Percentiles rank a stretch among this genome's conserved stretches.
These are phyloP conservation scores for Aptenodytes forsteri DNA, from an alignment of 2,113 vertebrate genomes.

Conservation along the genomic window DNA sequence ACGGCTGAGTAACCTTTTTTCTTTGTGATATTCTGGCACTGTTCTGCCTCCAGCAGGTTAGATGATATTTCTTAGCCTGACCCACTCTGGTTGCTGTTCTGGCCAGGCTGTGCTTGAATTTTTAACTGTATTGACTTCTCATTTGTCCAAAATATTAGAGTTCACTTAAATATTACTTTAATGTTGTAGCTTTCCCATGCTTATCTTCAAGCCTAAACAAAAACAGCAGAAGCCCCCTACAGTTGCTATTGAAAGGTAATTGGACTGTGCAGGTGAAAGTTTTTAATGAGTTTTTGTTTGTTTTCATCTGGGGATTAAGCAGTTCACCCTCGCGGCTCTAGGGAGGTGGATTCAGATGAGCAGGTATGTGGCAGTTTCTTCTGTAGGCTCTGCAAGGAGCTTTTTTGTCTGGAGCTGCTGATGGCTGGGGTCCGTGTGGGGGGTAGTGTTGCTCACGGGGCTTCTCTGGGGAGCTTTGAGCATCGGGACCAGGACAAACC, in stretches of 20 bases:
- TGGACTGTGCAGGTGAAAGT: neutral
- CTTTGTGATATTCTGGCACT: neutral
- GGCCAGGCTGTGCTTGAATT: neutral
- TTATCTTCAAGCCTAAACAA: neutral
- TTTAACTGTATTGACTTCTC: neutral
- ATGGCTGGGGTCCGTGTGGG: accelerated
- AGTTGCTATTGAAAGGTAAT: neutral
- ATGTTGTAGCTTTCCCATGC: neutral
- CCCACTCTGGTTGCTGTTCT: neutral
- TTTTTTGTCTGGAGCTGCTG: neutral
- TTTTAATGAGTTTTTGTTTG: slow-evolving; percentile 13
- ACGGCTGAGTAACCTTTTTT: neutral
- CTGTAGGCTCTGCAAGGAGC: neutral
- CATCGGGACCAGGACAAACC: neutral
- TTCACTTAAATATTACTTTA: neutral
- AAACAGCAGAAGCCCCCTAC: neutral
- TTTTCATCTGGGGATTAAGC: neutral
- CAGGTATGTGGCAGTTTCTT: neutral
- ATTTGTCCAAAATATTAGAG: neutral
- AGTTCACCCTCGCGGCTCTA: neutral
- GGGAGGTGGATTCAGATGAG: neutral
- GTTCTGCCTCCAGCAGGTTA: neutral
- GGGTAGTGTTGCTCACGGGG: accelerated
- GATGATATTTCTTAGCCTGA: neutral
- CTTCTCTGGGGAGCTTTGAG: neutral